phyloP scores from a whole-genome alignment of 2,113 vertebrate species.

The Anthoscopus minutus region DNA sequence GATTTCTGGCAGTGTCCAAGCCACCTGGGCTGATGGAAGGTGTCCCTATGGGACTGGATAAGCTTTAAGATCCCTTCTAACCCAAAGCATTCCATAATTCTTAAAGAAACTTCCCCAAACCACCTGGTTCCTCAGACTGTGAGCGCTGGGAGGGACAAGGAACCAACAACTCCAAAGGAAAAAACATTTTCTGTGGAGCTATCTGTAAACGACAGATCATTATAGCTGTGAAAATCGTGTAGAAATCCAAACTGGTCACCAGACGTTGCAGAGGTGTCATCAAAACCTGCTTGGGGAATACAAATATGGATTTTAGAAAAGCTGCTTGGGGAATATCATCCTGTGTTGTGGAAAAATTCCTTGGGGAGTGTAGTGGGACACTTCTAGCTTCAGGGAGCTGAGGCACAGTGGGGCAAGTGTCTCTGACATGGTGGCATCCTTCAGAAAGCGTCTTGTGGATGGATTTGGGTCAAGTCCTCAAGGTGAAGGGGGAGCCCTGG shows the following conservation, averaged over 20 bases:
- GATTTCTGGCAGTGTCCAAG: not conserved
- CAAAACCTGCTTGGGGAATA: not conserved
- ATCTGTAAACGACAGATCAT: not conserved
- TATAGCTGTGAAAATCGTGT: not conserved
- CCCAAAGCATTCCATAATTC: not conserved
- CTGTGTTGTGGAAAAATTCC: not conserved
- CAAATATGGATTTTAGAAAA: not conserved
- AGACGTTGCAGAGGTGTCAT: not conserved
- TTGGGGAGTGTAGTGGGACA: fast-evolving
- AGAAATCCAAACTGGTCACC: not conserved
- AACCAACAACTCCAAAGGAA: not conserved
- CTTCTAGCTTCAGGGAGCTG: fast-evolving
- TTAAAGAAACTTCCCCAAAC: not conserved
- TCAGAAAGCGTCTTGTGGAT: fast-evolving
- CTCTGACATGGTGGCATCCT: fast-evolving
- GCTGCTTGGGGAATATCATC: not conserved
- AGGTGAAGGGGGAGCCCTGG: not conserved
- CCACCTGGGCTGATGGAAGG: fast-evolving
- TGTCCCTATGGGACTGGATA: not conserved
- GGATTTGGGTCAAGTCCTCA: not conserved
- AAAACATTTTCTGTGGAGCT: not conserved
- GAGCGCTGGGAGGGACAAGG: not conserved
- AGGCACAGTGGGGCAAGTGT: too few species aligned
- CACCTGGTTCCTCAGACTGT: not conserved
- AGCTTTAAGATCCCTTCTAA: not conserved